Evolutionary conservation across 2,888 invertebrate genomes (phyloP).

Genomic region (Drosophila colorata): DNA sequence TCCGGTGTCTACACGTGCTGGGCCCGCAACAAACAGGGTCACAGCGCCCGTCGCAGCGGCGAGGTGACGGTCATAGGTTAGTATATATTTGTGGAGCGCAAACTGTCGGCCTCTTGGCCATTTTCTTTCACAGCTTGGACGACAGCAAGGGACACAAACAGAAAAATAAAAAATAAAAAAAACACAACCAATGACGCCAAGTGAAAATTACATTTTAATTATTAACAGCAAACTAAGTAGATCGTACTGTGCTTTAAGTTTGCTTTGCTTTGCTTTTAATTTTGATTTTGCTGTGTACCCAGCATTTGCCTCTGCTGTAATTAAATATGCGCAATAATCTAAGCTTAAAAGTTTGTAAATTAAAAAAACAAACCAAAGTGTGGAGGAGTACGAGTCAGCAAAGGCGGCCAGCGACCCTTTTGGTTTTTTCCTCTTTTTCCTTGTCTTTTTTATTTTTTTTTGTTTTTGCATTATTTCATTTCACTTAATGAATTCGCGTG

Average conservation of each 20-base stretch:
- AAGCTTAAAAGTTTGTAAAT: slow-evolving; percentile 77
- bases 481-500: slow-evolving; percentile 69
- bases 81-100: slow-evolving; percentile 72
- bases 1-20: slow-evolving; percentile 93
- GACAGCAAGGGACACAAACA: slow-evolving; percentile 29
- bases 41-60: slow-evolving; percentile 90
- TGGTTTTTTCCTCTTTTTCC: slow-evolving; percentile 44
- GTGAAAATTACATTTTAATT: slow-evolving; percentile 80
- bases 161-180: slow-evolving; percentile 6
- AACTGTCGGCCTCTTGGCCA: slow-evolving; percentile 46
- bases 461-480: slow-evolving; percentile 31
- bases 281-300: slow-evolving; percentile 36
- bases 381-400: slow-evolving; percentile 36
- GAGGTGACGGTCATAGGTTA: slow-evolving; percentile 92
- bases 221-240: slow-evolving; percentile 78
- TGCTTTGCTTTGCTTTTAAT: slow-evolving; percentile 47
- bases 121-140: slow-evolving; percentile 57
- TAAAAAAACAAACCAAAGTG: slow-evolving; percentile 41
- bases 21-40: slow-evolving; percentile 92
- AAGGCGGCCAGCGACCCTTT: slow-evolving; percentile 39
- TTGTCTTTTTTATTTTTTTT: slow-evolving; percentile 25
- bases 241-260: slow-evolving; percentile 60
- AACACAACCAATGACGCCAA: slow-evolving; percentile 53
- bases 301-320: slow-evolving; percentile 58
- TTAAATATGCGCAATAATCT: slow-evolving; percentile 79